Evolutionary conservation across 2,113 vertebrate species (phyloP).

Genomic region (Scomber colias): DNA sequence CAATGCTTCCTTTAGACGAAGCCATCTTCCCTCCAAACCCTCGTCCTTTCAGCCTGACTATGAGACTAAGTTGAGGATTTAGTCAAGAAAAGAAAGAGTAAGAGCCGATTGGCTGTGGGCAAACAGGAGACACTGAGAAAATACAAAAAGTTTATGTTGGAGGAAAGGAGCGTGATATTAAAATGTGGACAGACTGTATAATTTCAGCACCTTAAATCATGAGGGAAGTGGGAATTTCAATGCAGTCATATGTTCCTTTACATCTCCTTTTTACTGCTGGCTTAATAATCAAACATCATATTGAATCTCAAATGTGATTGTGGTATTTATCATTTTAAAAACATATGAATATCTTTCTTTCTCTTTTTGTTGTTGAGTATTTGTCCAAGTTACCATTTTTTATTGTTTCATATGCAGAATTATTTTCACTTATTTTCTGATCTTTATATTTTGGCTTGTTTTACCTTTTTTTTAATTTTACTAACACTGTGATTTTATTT

Average conservation of each 20-base stretch:
- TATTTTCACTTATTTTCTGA: no score
- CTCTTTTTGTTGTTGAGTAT: no score
- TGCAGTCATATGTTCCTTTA: no score
- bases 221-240: not conserved
- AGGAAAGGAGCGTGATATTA: not conserved
- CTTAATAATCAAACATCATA: not conserved
- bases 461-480: no score
- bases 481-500: no score
- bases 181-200: not conserved
- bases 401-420: no score
- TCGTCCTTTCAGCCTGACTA: conserved; percentile 37
- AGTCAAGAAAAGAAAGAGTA: conserved; percentile 11
- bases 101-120: conserved; percentile 41
- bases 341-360: no score
- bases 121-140: conserved; percentile 35
- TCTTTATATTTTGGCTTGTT: no score
- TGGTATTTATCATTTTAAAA: no score
- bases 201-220: not conserved
- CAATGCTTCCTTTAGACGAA: conserved; percentile 43
- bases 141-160: conserved; percentile 3
- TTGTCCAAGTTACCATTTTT: no score
- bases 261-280: not conserved
- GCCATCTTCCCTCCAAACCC: conserved; percentile 14
- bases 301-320: no score
- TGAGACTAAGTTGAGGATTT: conserved; percentile 22